Evolutionary conservation across 2,888 invertebrate genomes (phyloP).

Genomic region (Drosophila engyochracea): DNA sequence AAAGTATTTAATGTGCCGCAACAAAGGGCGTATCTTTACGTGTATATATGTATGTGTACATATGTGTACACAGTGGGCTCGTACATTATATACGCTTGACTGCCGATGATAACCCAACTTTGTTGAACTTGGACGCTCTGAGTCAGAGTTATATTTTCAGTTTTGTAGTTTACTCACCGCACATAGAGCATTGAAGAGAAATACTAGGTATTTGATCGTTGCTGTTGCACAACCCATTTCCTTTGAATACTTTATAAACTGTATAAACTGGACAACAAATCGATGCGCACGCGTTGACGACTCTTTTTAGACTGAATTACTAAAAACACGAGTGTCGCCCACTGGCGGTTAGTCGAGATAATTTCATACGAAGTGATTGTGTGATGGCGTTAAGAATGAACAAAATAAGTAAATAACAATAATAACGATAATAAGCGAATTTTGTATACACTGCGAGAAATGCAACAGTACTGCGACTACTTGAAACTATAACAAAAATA

Average conservation of each 20-base stretch:
- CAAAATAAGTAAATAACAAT: constrained; percentile 34
- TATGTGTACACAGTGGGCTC: neutral
- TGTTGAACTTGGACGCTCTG: constrained; percentile 30
- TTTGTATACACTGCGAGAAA: constrained; percentile 48
- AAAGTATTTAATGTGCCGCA: constrained; percentile 26
- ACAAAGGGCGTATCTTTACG: constrained; percentile 9
- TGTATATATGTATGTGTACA: neutral
- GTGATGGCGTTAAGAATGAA: constrained; percentile 22
- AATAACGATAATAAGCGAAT: constrained; percentile 41
- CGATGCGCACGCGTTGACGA: constrained; percentile 41
- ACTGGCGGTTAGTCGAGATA: constrained; percentile 42
- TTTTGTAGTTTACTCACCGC: constrained; percentile 64
- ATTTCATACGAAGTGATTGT: constrained; percentile 53
- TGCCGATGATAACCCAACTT: constrained; percentile 35
- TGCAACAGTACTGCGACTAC: neutral
- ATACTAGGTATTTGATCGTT: constrained; percentile 69
- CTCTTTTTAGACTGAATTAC: constrained; percentile 57
- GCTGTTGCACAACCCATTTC: constrained; percentile 74
- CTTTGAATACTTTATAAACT: neutral
- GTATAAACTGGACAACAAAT: constrained; percentile 2
- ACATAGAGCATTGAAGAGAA: constrained; percentile 73
- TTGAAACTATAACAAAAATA: neutral
- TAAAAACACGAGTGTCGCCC: constrained; percentile 31
- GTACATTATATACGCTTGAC: constrained; percentile 27
- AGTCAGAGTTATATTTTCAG: neutral